Conservation (phyloP, 1,140 invertebrate genomes). For the Drosophila novamexicana region DNA sequence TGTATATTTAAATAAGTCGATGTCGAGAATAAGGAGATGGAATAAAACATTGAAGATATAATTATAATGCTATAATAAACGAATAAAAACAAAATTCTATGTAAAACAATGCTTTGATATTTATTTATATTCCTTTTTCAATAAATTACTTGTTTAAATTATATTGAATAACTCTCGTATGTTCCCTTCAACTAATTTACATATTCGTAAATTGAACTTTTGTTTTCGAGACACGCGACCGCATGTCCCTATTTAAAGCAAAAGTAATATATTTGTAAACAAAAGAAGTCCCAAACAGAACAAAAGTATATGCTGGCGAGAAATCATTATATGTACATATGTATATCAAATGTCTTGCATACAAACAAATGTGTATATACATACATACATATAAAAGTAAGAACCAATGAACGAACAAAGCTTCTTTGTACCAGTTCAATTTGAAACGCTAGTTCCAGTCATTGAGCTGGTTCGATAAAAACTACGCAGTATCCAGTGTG, state of each 20-base stretch:
- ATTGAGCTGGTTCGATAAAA: constrained; percentile 32
- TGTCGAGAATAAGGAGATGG: constrained; percentile 28
- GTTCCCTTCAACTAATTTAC: neutral
- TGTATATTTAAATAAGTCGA: constrained; percentile 49
- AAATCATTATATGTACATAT: neutral
- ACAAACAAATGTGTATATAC: neutral
- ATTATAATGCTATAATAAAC: constrained; percentile 50
- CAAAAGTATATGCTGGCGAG: neutral
- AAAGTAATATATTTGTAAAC: neutral
- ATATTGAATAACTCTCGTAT: neutral
- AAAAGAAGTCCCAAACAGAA: neutral
- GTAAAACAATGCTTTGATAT: neutral
- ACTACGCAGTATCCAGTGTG: constrained; percentile 32
- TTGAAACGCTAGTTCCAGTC: neutral
- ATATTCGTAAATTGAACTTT: too few species aligned
- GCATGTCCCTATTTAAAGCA: too few species aligned
- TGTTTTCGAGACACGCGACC: too few species aligned
- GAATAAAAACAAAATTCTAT: constrained; percentile 15
- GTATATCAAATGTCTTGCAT: constrained; percentile 1
- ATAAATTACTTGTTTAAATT: constrained; percentile 11
- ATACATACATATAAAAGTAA: neutral
- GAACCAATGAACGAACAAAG: constrained; percentile 13
- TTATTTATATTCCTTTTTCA: neutral
- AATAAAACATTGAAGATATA: constrained; percentile 29
- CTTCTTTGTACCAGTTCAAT: neutral